Evolutionary conservation across 2,888 invertebrate genomes (phyloP).

Genomic region (Amblyteles armatorius): DNA sequence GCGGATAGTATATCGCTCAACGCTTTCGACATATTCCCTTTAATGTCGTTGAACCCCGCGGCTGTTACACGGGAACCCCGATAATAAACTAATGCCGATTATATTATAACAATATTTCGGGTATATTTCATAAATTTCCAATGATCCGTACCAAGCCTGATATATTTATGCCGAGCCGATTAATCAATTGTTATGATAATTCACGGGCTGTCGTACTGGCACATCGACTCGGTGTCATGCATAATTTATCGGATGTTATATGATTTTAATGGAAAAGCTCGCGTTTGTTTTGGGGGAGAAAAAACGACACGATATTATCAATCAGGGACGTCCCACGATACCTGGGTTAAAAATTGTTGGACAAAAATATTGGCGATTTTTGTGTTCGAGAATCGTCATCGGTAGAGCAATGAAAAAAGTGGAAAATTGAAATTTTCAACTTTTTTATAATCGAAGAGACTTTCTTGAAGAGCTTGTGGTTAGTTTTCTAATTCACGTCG

Average conservation of each 20-base stretch:
- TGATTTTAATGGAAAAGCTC: background rate
- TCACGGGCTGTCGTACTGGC: background rate
- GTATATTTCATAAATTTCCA: constrained; percentile 19
- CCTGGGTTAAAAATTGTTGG: too few relatives aligned
- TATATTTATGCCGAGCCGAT: constrained; percentile 15
- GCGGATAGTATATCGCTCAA: constrained; percentile 28
- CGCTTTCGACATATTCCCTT: constrained; percentile 28
- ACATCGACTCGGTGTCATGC: background rate
- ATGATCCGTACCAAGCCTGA: background rate
- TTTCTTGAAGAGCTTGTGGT: background rate
- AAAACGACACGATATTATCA: background rate
- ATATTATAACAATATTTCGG: constrained; percentile 11
- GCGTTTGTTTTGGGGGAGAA: background rate
- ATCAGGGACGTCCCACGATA: background rate
- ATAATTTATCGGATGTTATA: background rate
- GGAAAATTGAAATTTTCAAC: too few relatives aligned
- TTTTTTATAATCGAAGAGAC: background rate
- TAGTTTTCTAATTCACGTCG: background rate
- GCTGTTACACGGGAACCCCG: background rate
- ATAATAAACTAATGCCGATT: constrained; percentile 8
- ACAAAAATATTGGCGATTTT: background rate
- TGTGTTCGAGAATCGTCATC: background rate
- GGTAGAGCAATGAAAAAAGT: background rate
- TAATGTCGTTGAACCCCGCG: constrained; percentile 27
- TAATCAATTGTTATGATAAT: constrained; percentile 34